Evolutionary conservation across 1,140 invertebrate species (phyloP).

Genomic region (Leucophenga varia): DNA sequence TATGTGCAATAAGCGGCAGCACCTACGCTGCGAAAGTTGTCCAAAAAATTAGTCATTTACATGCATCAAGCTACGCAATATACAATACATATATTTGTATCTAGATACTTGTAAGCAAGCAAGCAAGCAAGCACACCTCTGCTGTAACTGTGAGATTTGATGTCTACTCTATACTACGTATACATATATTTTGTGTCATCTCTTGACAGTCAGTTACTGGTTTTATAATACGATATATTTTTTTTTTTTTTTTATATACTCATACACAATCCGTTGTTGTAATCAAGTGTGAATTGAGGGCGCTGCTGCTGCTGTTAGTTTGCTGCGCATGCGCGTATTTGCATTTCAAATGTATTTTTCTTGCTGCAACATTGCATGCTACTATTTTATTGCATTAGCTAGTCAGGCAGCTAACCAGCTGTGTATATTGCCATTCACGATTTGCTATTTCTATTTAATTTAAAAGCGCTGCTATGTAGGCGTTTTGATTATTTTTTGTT

Average conservation of each 20-base stretch:
- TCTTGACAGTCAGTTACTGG: too few relatives aligned
- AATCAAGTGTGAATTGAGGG: constrained; percentile 55
- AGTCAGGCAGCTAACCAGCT: too few relatives aligned
- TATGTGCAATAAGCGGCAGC: constrained; percentile 42
- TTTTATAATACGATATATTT: not conserved
- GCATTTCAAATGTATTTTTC: constrained; percentile 37
- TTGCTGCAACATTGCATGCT: constrained; percentile 8
- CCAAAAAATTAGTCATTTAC: constrained; percentile 48
- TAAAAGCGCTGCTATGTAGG: too few relatives aligned
- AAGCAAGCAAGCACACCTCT: not conserved
- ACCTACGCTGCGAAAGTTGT: constrained; percentile 52
- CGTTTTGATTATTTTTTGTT: too few relatives aligned
- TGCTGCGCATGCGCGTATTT: constrained; percentile 33
- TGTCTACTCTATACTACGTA: constrained; percentile 11
- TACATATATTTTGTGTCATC: constrained; percentile 45
- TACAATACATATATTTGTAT: too few relatives aligned
- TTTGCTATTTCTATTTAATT: too few relatives aligned
- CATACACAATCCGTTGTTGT: constrained; percentile 12
- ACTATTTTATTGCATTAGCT: constrained; percentile 24
- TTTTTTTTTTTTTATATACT: too few relatives aligned
- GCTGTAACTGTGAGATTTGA: not conserved
- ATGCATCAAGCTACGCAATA: constrained; percentile 36
- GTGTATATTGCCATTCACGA: too few relatives aligned
- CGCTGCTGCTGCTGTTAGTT: constrained; percentile 31
- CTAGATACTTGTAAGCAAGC: not conserved